phyloP scores from a whole-genome alignment of 2,113 vertebrate genomes.

The Alethe castanea region DNA sequence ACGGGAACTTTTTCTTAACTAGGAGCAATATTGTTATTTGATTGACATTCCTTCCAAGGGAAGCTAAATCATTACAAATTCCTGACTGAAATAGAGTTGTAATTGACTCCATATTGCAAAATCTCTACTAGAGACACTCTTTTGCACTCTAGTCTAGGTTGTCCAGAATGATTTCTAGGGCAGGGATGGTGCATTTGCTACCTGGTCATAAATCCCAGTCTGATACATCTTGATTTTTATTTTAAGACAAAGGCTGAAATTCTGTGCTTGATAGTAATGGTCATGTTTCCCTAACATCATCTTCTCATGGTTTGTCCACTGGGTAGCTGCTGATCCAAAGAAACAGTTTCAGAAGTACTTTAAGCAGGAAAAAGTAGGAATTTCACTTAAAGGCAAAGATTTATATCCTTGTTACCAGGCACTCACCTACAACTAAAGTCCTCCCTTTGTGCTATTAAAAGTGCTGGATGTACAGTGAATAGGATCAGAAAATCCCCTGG shows the following conservation, averaged over 20 bases:
- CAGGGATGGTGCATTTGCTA: not conserved
- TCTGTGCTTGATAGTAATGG: not conserved
- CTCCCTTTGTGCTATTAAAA: not conserved
- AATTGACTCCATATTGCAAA: not conserved
- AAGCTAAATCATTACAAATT: not conserved
- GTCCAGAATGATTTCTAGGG: not conserved
- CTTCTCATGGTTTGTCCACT: not conserved
- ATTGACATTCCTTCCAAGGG: not conserved
- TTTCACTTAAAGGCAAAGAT: not conserved
- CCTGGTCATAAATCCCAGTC: not conserved
- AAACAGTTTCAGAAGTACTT: not conserved
- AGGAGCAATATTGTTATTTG: not conserved
- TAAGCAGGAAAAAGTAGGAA: not conserved
- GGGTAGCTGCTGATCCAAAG: not conserved
- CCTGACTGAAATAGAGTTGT: not conserved
- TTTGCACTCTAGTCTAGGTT: not conserved
- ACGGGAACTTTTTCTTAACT: not conserved
- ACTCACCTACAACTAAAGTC: not conserved
- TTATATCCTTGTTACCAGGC: not conserved
- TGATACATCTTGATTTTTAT: not conserved
- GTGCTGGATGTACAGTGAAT: not conserved
- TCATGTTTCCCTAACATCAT: not conserved
- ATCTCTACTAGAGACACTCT: not conserved
- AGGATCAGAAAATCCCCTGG: not conserved
- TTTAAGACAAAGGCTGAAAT: not conserved